phyloP scores from a whole-genome alignment of 2,797 vertebrate genomes.

The Gadopsis marmoratus region DNA sequence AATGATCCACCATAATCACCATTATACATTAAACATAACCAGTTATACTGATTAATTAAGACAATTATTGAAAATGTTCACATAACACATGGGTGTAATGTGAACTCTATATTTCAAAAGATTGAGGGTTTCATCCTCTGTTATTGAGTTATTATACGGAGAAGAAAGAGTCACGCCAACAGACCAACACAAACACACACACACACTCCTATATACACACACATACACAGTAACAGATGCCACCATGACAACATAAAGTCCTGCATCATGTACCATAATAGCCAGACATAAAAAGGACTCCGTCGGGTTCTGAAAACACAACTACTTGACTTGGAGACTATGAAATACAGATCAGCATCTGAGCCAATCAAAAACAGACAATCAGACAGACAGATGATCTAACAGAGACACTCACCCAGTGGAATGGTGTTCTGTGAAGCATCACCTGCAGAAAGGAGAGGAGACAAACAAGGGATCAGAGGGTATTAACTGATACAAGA shows the following conservation, averaged over 20 bases:
- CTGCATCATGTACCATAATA: slow-evolving; percentile 34
- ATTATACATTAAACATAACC: slow-evolving; percentile 42
- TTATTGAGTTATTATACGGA: slow-evolving; percentile 27
- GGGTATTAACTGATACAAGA: slow-evolving; percentile 36
- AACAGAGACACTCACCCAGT: slow-evolving; percentile 71
- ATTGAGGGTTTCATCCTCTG: slow-evolving; percentile 21
- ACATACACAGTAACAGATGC: slow-evolving; percentile 32
- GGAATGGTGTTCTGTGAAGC: slow-evolving; percentile 72
- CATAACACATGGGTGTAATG: slow-evolving; percentile 33
- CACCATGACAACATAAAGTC: slow-evolving; percentile 34
- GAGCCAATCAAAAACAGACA: slow-evolving; percentile 16
- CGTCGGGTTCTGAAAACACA: slow-evolving; percentile 22
- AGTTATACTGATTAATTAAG: slow-evolving; percentile 49
- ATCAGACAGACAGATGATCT: slow-evolving; percentile 20
- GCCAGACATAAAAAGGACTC: slow-evolving; percentile 39
- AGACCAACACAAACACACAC: background rate
- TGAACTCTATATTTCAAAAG: slow-evolving; percentile 15
- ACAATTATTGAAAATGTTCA: slow-evolving; percentile 43
- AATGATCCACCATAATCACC: slow-evolving; percentile 49
- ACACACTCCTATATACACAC: background rate
- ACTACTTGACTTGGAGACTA: slow-evolving; percentile 10
- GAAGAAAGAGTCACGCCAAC: slow-evolving; percentile 1
- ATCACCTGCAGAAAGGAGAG: slow-evolving; percentile 70
- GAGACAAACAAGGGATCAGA: slow-evolving; percentile 55
- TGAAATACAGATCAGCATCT: slow-evolving; percentile 51